phyloP scores from a whole-genome alignment of 1,140 invertebrate genomes.

The Aphelenchoides fujianensis region DNA sequence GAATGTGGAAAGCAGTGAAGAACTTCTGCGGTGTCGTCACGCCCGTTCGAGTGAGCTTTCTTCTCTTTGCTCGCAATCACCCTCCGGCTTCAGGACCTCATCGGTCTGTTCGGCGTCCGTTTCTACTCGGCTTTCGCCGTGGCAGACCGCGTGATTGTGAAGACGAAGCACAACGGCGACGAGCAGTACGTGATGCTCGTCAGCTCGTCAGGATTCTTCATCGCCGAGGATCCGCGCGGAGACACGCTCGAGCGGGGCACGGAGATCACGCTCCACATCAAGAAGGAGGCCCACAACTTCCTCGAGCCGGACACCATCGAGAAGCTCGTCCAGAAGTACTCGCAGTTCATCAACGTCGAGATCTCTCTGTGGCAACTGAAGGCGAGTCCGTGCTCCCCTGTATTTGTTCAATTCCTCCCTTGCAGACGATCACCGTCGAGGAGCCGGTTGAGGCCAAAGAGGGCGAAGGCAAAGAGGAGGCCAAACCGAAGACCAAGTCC shows the following conservation, averaged over 20 bases:
- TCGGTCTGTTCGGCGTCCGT: constrained; percentile 88
- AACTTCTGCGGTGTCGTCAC: constrained; percentile 78
- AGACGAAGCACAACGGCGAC: constrained; percentile 86
- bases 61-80: neutral
- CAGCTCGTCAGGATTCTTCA: constrained; percentile 80
- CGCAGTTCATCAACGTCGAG: constrained; percentile 98
- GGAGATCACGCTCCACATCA: constrained; percentile 78
- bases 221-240: constrained; percentile 88
- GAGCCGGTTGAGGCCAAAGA: constrained; percentile 71
- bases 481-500: constrained; percentile 80
- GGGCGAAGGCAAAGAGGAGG: constrained; percentile 66
- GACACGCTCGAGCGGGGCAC: constrained; percentile 84
- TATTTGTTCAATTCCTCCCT: neutral
- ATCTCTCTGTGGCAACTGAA: constrained; percentile 94
- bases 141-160: constrained; percentile 81
- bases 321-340: constrained; percentile 91
- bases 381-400: constrained; percentile 55
- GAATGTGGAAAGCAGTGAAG: constrained; percentile 92
- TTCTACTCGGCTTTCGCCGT: constrained; percentile 96
- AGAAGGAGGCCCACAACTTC: constrained; percentile 93
- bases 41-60: constrained; percentile 54
- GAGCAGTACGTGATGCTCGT: constrained; percentile 97
- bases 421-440: constrained; percentile 77
- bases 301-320: constrained; percentile 85
- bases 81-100: constrained; percentile 63